These are phyloP conservation scores for Crenuchus spilurus DNA, from an alignment of 2,797 vertebrate genomes.

Conservation along the genomic window DNA sequence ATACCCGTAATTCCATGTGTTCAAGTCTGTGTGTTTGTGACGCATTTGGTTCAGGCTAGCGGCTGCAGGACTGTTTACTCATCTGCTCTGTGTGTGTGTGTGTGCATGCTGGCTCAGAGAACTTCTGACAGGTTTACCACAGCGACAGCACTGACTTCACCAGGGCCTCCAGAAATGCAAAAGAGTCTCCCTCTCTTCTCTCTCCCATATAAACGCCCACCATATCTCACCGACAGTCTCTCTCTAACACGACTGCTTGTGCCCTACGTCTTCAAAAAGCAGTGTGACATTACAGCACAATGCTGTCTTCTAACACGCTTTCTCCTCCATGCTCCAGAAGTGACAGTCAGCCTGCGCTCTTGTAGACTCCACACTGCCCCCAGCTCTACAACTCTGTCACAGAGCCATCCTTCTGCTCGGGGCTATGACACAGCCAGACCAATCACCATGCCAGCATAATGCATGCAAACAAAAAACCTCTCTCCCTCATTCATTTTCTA, in stretches of 20 bases:
- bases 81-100: constrained; percentile 31
- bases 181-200: constrained; percentile 7
- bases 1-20: constrained; percentile 20
- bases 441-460: background rate
- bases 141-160: constrained; percentile 35
- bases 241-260: constrained; percentile 8
- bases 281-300: constrained; percentile 21
- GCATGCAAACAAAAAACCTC: background rate
- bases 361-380: background rate
- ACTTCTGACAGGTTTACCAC: constrained; percentile 71
- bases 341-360: background rate
- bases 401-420: constrained; percentile 2
- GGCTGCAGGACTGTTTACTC: constrained; percentile 50
- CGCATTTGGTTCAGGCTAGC: constrained; percentile 61
- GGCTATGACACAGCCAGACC: background rate
- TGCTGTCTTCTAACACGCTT: constrained; percentile 4
- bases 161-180: constrained; percentile 18
- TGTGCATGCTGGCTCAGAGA: constrained; percentile 48
- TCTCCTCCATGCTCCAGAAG: background rate
- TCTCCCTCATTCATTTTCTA: background rate
- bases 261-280: constrained; percentile 28
- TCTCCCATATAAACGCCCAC: background rate
- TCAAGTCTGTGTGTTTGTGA: constrained; percentile 51
- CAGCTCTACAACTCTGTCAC: constrained; percentile 6
- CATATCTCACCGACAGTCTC: constrained; percentile 49